Evolutionary conservation across 2,797 vertebrate genomes (phyloP).

Genomic region (Uromys caudimaculatus): DNA sequence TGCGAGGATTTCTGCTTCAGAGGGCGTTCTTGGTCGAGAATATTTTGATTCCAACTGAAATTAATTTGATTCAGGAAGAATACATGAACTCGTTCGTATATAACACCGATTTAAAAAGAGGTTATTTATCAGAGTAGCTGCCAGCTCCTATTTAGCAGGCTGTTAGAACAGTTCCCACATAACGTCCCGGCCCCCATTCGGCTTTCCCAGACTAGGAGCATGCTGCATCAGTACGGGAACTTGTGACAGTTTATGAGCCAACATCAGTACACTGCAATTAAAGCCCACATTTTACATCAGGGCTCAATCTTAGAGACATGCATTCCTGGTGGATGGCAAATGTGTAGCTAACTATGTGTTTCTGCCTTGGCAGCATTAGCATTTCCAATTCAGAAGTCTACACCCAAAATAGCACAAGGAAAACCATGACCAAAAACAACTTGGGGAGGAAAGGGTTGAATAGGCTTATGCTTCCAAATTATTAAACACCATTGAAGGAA

Average conservation of each 20-base stretch:
- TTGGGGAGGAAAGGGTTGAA: not conserved
- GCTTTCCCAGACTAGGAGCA: not conserved
- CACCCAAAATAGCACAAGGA: not conserved
- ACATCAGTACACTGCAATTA: not conserved
- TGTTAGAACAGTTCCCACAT: not conserved
- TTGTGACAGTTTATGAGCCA: not conserved
- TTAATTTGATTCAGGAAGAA: not conserved
- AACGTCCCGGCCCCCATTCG: not conserved
- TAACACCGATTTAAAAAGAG: not conserved
- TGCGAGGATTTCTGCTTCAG: not conserved
- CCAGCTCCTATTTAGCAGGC: no score
- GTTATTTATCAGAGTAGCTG: not conserved
- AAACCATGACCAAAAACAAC: not conserved
- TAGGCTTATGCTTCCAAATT: not conserved
- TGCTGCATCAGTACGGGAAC: not conserved
- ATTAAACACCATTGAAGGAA: not conserved
- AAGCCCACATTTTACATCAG: not conserved
- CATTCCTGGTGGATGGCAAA: not conserved
- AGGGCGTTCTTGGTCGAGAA: not conserved
- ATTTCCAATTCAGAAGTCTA: not conserved
- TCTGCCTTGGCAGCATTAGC: not conserved
- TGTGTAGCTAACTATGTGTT: not conserved
- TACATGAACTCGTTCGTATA: not conserved
- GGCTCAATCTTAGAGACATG: not conserved
- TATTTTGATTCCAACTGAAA: not conserved